Evolutionary conservation across 2,888 invertebrate genomes (phyloP).

Genomic region (Drosophila lutescens): DNA sequence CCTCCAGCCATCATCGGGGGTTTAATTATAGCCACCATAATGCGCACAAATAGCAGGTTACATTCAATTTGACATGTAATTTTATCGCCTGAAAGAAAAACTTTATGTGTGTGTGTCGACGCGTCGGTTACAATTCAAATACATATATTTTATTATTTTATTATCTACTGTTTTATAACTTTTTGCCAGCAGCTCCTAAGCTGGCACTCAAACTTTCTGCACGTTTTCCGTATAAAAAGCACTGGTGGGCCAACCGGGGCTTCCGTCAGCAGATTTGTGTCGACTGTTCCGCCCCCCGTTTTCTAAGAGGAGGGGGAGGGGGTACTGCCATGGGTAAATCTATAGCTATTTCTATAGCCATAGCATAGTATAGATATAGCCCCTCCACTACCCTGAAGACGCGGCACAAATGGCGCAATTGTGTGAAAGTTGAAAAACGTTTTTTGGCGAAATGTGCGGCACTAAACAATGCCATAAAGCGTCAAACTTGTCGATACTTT

Average conservation of each 20-base stretch:
- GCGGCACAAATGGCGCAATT: slow-evolving; percentile 78
- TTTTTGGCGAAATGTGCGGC: slow-evolving; percentile 79
- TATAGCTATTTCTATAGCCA: slow-evolving; percentile 5
- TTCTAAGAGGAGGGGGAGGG: no score
- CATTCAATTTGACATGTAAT: slow-evolving; percentile 78
- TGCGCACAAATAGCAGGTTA: slow-evolving; percentile 76
- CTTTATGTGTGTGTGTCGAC: slow-evolving; percentile 41
- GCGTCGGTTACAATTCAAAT: slow-evolving; percentile 71
- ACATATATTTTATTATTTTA: slow-evolving; percentile 79
- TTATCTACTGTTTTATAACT: slow-evolving; percentile 77
- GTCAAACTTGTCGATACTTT: slow-evolving; percentile 80
- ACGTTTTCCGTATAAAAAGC: slow-evolving; percentile 80
- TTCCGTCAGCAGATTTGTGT: slow-evolving; percentile 77
- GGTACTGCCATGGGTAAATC: slow-evolving; percentile 7
- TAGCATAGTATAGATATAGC: no score
- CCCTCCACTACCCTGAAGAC: slow-evolving; percentile 46
- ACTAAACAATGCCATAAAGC: slow-evolving; percentile 80
- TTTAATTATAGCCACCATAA: slow-evolving; percentile 72
- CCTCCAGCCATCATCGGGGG: slow-evolving; percentile 40
- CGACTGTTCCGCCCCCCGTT: slow-evolving; percentile 28
- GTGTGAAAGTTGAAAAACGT: slow-evolving; percentile 81
- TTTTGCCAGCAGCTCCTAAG: slow-evolving; percentile 65
- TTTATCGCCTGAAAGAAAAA: slow-evolving; percentile 68
- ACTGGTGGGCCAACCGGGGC: slow-evolving; percentile 62
- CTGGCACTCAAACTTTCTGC: slow-evolving; percentile 80